Conservation (phyloP, 1,140 invertebrate species). For the Rhizoglyphus robini region DNA sequence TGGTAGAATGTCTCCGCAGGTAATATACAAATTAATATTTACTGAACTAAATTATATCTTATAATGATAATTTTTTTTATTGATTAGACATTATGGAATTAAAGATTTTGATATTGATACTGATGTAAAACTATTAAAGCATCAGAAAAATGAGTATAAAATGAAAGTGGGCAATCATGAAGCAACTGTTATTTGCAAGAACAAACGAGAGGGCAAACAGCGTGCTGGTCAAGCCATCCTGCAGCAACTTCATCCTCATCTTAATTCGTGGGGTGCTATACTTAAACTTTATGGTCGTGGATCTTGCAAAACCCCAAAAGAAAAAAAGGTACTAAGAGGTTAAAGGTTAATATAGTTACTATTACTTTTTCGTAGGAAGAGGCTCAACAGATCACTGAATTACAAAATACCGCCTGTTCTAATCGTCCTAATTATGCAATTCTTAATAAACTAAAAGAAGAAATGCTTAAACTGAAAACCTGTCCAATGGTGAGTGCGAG, state of each 20-base stretch:
- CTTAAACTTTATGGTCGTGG: conserved; percentile 80
- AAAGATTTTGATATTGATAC: conserved; percentile 75
- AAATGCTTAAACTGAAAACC: conserved; percentile 60
- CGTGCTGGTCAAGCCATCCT: conserved; percentile 86
- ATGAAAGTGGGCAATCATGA: conserved; percentile 87
- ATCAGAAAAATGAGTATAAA: conserved; percentile 83
- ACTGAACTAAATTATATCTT: conserved; percentile 17
- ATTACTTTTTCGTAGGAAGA: conserved; percentile 42
- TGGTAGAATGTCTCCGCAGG: conserved; percentile 77
- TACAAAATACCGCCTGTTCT: conserved; percentile 73
- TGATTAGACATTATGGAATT: conserved; percentile 63
- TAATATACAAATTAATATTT: conserved; percentile 29
- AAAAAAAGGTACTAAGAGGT: conserved; percentile 59
- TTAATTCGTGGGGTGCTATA: conserved; percentile 85
- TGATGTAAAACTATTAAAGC: conserved; percentile 70
- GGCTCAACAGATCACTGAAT: conserved; percentile 79
- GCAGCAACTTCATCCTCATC: conserved; percentile 73
- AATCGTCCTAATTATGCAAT: conserved; percentile 89
- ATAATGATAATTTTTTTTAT: too few relatives aligned
- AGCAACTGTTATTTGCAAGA: conserved; percentile 54
- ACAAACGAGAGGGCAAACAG: conserved; percentile 95
- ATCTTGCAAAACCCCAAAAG: conserved; percentile 79
- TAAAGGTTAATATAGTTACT: too few relatives aligned
- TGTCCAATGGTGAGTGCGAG: not conserved
- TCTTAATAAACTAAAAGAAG: conserved; percentile 68